Base-by-base conservation (phyloP, 2,113 vertebrate species). In the Lanius ludovicianus region DNA sequence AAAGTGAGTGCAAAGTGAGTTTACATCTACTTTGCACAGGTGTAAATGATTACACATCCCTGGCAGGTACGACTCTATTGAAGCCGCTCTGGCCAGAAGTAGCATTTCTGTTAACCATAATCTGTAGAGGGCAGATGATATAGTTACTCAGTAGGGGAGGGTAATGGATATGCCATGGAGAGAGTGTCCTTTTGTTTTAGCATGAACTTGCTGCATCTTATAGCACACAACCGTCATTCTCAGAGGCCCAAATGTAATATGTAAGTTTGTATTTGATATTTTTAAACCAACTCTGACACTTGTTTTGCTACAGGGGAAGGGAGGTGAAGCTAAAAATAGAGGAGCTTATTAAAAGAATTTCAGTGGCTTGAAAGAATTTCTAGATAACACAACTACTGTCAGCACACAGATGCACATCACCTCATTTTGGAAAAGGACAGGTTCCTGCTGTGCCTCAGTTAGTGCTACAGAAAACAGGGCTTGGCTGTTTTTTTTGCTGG, bases 1-100 rank as follows among this genome's bases (percentile, higher is more conserved):
- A 80, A 95, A 94, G 70, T 87, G 84, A 93, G 57, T 83, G 92
- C 39, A 92, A 96, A 97, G 82, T 89, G 84, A 94, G 79, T 87
- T 96, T 95, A 77, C 83, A 19, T 84, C 50, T 84, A 62, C 68
- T 95, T 93, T 87, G 63, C n/a, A 42, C 76, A 83, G 76, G 76
- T 79, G 73, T 78, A 80, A 90, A 87, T 68, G 44, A 85, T 95
- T 90, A 57, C 62, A 79, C 25, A 30, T 27, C 69, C 31, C 12
- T 80, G 57, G 46, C 80, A 53, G 55, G 35, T 80, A 14, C 10
- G 0, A 21, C 35, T 67, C 62, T n/a, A 59, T 8, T 37, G 71
- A 82, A 73, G 53, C 15, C 77, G 67, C 65, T 62, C 27, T 49
- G 63, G 68, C 33, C 44, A 76, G 85, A 73, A 90, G 71, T 18